These are phyloP conservation scores for Ctena decussata DNA, from an alignment of 2,888 invertebrate species.

Conservation along the genomic window DNA sequence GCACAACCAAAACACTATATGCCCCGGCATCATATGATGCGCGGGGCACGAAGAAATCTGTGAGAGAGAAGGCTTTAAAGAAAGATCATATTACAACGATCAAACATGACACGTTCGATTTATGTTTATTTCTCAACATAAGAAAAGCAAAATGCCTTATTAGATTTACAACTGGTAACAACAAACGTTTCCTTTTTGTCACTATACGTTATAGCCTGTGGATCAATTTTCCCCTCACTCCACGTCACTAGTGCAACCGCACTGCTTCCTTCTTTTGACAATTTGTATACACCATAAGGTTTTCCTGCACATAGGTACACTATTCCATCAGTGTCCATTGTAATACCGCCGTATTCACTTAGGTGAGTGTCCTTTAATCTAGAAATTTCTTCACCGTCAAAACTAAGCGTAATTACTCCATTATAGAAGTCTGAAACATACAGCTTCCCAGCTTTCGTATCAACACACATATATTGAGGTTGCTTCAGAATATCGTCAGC, in stretches of 20 bases:
- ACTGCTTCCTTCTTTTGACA: constrained; percentile 25
- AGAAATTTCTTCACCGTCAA: constrained; percentile 42
- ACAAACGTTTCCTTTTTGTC: constrained; percentile 35
- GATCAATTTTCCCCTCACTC: constrained; percentile 49
- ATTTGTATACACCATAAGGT: constrained; percentile 58
- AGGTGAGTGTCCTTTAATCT: constrained; percentile 24
- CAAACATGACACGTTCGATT: too few species aligned
- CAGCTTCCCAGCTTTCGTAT: constrained; percentile 16
- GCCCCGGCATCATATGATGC: too few species aligned
- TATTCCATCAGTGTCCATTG: constrained; percentile 41
- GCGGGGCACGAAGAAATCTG: too few species aligned
- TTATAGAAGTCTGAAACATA: constrained; percentile 57
- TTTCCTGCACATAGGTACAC: constrained; percentile 58
- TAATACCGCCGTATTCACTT: constrained; percentile 55
- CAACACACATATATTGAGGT: constrained; percentile 52
- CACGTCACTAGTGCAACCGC: constrained; percentile 41
- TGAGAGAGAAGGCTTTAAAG: too few species aligned
- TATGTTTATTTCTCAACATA: not conserved
- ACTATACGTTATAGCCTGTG: constrained; percentile 49
- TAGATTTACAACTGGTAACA: constrained; percentile 48
- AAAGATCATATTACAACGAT: too few species aligned
- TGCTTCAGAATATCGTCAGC: constrained; percentile 36
- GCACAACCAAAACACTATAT: too few species aligned
- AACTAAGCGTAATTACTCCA: constrained; percentile 38
- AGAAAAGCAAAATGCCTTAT: constrained; percentile 48